Evolutionary conservation across 2,113 vertebrate genomes (phyloP), one percentile per base, ranked within the genome.

Genomic region (Balaeniceps rex): DNA sequence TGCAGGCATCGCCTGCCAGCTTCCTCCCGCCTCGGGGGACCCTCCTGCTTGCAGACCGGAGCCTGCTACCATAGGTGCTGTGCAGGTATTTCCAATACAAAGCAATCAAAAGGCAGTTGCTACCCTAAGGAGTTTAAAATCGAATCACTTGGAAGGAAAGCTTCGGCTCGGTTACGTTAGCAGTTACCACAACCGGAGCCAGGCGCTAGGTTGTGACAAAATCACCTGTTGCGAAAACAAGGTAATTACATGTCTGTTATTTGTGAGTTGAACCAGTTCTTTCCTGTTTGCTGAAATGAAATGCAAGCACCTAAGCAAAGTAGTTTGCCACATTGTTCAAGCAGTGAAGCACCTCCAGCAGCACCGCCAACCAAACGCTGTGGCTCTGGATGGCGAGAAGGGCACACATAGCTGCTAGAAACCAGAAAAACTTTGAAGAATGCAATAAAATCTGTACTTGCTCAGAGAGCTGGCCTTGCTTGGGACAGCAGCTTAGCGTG

Each of bases 121-220:
- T 64, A 19, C 19, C 66, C 63, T 44, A 8, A 69, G 75, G 71
- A 7, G 33, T 38, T 90, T 77, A 42, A 90, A 72, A 87, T 36
- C 2, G 0, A 80, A 55, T 70, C 28, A 10, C 31, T 57, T 68
- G 44, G 44, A 65, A 49, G 46, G 66, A 69, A 80, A 80, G 51
- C 22, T 83, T 66, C 85, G 78, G 46, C 58, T 95, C 2, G 1
- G 51, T 86, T 86, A 46, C 16, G 7, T 61, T 10, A 49, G 19
- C 21, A 11, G 42, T 88, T 83, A 81, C 83, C 78, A 58, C 0
- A 0, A 78, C n/a, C 3, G 0, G 1, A 83, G 83, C 38, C 75
- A 66, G 51, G 26, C n/a, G 18, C 42, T 31, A 40, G 60, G 46
- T 17, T 87, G 25, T 86, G 75, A 85, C 82, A 83, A 90, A 94